phyloP scores from a whole-genome alignment of 2,113 vertebrate species.

The Myiozetetes cayanensis region DNA sequence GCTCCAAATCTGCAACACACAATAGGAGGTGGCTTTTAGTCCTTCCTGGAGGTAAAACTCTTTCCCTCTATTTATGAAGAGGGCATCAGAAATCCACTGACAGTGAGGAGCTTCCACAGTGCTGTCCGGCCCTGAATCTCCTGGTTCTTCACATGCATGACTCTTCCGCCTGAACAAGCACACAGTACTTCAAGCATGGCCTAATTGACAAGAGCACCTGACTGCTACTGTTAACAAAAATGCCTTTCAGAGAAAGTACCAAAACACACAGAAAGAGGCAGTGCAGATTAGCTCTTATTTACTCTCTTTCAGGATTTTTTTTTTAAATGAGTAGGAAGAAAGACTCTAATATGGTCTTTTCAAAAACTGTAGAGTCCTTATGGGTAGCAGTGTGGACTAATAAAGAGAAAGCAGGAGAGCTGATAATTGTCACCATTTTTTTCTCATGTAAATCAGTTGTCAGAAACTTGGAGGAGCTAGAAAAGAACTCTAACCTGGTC shows the following conservation, averaged over 20 bases:
- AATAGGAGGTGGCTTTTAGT: background rate
- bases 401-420: background rate
- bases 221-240: conserved; percentile 30
- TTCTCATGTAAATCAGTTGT: background rate
- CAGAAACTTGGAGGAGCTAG: no score
- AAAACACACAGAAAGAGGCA: background rate
- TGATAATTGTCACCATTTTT: background rate
- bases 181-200: background rate
- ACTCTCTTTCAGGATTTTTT: background rate
- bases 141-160: background rate
- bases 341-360: background rate
- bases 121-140: background rate
- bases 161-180: background rate
- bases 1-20: background rate
- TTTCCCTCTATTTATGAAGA: background rate
- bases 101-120: background rate
- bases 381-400: background rate
- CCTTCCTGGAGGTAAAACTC: background rate
- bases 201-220: conserved; percentile 9
- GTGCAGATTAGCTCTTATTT: background rate
- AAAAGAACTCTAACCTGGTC: no score
- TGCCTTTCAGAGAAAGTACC: background rate
- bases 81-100: background rate
- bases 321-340: background rate
- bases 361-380: background rate